Conservation (phyloP, 2,797 vertebrate species). For the Apogon talboti region DNA sequence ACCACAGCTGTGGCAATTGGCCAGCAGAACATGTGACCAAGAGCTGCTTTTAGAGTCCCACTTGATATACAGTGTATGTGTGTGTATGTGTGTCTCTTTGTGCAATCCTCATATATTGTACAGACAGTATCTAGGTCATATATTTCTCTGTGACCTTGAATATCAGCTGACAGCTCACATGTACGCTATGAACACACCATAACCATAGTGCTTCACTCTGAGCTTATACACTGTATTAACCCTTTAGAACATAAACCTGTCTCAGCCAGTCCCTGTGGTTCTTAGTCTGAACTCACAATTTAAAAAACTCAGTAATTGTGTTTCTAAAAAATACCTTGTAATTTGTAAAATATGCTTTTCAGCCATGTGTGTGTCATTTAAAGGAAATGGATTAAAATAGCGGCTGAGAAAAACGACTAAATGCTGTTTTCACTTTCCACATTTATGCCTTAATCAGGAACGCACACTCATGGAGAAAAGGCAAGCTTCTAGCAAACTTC, state of each 20-base stretch:
- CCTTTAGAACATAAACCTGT: not conserved
- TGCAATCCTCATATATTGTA: conserved; percentile 22
- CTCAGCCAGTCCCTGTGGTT: not conserved
- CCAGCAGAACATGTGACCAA: conserved; percentile 22
- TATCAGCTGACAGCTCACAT: conserved; percentile 38
- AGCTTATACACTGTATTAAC: conserved; percentile 6
- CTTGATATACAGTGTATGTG: conserved; percentile 1
- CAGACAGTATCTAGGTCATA: conserved; percentile 34
- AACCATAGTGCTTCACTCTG: conserved; percentile 1
- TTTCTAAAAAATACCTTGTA: not conserved
- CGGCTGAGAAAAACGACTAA: not conserved
- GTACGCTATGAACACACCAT: not conserved
- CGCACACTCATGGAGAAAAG: not conserved
- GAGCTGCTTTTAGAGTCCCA: conserved; percentile 25
- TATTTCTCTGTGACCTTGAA: conserved; percentile 49
- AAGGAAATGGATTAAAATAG: not conserved
- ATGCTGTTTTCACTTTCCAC: not conserved
- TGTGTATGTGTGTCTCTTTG: conserved; percentile 1
- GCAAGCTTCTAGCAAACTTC: conserved; percentile 16
- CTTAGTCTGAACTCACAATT: not conserved
- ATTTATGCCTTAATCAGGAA: not conserved
- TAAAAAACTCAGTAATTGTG: too few relatives aligned
- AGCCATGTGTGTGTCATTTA: too few relatives aligned
- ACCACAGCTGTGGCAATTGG: conserved; percentile 24
- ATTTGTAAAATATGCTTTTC: not conserved